Conservation (phyloP, 1,140 invertebrate species). For the Triops cancriformis region DNA sequence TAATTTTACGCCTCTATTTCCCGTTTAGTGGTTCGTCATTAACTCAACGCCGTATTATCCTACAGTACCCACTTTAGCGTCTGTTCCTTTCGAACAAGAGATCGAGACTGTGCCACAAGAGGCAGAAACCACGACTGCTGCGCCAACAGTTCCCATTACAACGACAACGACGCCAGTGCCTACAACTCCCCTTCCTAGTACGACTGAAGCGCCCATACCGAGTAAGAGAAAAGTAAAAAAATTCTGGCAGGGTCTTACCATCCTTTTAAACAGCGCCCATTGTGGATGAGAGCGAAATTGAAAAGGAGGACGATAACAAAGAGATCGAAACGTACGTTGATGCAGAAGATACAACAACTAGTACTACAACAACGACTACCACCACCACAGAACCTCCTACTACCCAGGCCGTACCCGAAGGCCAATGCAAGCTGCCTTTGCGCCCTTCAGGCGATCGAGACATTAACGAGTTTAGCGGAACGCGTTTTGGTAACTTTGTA, state of each 20-base stretch:
- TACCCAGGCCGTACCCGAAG: slow-evolving; percentile 15
- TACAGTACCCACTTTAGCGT: too few species aligned
- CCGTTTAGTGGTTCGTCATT: too few species aligned
- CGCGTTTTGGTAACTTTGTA: slow-evolving; percentile 43
- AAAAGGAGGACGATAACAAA: neutral
- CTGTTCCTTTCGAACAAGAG: too few species aligned
- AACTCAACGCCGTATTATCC: too few species aligned
- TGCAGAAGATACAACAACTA: slow-evolving; percentile 18
- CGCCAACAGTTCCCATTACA: too few species aligned
- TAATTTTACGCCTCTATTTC: neutral
- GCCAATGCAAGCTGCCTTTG: slow-evolving; percentile 22
- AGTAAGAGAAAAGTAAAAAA: neutral
- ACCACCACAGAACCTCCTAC: slow-evolving; percentile 28
- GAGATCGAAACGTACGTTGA: neutral
- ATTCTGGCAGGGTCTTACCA: too few species aligned
- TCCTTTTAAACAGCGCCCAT: neutral
- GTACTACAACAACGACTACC: neutral
- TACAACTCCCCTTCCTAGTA: too few species aligned
- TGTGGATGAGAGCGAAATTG: neutral
- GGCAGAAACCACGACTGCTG: too few species aligned
- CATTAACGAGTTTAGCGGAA: slow-evolving; percentile 38
- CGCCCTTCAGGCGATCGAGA: slow-evolving; percentile 35
- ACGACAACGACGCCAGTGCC: too few species aligned
- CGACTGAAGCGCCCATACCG: too few species aligned
- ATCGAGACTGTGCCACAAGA: too few species aligned